phyloP scores from a whole-genome alignment of 2,797 vertebrate genomes.

The Pangasius larnaudii region DNA sequence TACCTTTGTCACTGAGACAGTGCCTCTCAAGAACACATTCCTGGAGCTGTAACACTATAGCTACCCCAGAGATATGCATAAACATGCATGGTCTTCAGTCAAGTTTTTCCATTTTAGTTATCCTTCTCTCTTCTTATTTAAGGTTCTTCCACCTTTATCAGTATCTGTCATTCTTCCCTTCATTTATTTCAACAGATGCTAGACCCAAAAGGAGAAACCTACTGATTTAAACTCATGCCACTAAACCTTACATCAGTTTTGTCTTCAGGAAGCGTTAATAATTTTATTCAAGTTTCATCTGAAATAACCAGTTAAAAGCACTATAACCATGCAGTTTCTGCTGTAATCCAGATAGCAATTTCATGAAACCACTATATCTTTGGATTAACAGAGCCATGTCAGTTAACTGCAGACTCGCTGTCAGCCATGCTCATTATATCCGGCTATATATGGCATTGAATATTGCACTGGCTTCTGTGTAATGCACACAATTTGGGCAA shows the following conservation, averaged over 20 bases:
- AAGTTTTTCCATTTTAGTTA: neutral
- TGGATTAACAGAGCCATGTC: slow-evolving; percentile 16
- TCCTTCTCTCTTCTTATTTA: neutral
- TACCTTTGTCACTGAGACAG: slow-evolving; percentile 36
- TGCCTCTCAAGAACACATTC: slow-evolving; percentile 31
- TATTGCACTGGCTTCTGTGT: slow-evolving; percentile 6
- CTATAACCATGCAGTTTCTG: neutral
- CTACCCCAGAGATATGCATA: slow-evolving; percentile 23
- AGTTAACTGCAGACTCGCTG: slow-evolving; percentile 13
- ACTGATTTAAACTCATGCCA: neutral
- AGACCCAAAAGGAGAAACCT: neutral
- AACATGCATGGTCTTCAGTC: slow-evolving; percentile 19
- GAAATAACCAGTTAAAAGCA: neutral
- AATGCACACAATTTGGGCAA: slow-evolving; percentile 20
- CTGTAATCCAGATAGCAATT: neutral
- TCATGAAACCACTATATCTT: slow-evolving; percentile 8
- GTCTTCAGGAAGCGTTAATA: neutral
- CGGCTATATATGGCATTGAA: slow-evolving; percentile 35
- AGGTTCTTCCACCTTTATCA: neutral
- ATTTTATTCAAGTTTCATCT: neutral
- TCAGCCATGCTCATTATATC: slow-evolving; percentile 32
- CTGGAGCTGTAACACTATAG: slow-evolving; percentile 40
- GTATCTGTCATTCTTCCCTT: neutral
- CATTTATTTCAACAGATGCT: neutral
- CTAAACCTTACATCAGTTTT: neutral